Evolutionary conservation across 30 jellyfish, hydroid and myxozoan species (phyloP).

Genomic region (Rhopilema esculentum): DNA sequence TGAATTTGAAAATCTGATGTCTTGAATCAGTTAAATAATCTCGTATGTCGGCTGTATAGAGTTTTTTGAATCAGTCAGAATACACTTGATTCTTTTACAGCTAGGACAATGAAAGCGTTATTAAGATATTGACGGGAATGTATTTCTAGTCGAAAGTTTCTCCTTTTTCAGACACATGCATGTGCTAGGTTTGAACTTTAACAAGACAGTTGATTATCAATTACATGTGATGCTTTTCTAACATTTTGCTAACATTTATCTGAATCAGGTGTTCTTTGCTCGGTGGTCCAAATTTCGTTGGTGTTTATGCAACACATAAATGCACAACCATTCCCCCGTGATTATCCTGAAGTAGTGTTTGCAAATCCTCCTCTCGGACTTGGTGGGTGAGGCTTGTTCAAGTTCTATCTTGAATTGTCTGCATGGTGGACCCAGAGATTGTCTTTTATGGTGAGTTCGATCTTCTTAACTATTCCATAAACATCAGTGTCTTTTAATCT

Average conservation of each 20-base stretch:
- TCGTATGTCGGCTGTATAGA: neutral
- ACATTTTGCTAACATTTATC: neutral
- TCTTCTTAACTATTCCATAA: neutral
- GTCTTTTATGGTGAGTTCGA: slow-evolving; percentile 20
- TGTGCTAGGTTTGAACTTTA: no score
- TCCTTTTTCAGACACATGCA: no score
- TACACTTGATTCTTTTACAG: no score
- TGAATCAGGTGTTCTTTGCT: neutral
- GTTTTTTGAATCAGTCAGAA: no score
- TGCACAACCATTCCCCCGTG: slow-evolving; percentile 25
- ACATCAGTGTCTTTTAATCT: neutral
- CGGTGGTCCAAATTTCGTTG: neutral
- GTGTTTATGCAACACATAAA: neutral
- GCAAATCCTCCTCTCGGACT: slow-evolving; percentile 46
- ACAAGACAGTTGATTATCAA: no score
- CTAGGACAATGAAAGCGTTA: no score
- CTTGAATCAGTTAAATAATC: no score
- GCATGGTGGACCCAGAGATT: slow-evolving; percentile 15
- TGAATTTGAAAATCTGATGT: neutral
- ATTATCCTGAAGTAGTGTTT: slow-evolving; percentile 9
- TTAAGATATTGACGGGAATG: no score
- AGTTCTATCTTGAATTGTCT: slow-evolving; percentile 24
- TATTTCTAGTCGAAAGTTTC: no score
- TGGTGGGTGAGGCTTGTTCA: slow-evolving; percentile 65
- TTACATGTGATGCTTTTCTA: no score